Conservation (phyloP, 1,140 invertebrate species). For the Bombus breviceps region DNA sequence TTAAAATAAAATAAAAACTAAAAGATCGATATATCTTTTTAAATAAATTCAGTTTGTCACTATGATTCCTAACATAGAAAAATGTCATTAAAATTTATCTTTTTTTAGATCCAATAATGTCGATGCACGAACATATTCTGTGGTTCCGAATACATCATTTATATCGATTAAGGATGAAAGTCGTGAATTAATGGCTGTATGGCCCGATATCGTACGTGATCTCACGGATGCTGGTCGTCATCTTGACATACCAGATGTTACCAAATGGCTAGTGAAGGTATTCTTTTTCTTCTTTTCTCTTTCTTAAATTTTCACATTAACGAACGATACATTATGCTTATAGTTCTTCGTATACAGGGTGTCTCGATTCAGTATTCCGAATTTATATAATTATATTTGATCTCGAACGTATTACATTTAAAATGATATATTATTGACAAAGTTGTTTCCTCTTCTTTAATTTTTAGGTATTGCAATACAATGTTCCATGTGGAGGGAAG, state of each 20-base stretch:
- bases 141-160: conserved; percentile 84
- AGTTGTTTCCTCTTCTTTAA: neutral
- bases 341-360: too few species aligned
- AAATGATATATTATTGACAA: neutral
- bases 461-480: conserved; percentile 89
- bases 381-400: neutral
- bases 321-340: neutral
- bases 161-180: conserved; percentile 90
- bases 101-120: conserved; percentile 29
- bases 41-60: neutral
- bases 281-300: conserved; percentile 47
- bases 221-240: conserved; percentile 88
- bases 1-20: neutral
- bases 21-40: neutral
- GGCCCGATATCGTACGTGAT: conserved; percentile 93
- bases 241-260: conserved; percentile 89
- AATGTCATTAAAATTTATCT: too few species aligned
- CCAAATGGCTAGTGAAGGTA: conserved; percentile 91
- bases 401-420: conserved; percentile 16
- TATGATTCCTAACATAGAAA: too few species aligned
- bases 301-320: neutral
- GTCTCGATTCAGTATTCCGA: too few species aligned
- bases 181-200: conserved; percentile 92
- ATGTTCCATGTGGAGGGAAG: conserved; percentile 91
- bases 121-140: conserved; percentile 72